Base-by-base conservation (phyloP, 2,888 invertebrate genomes). In the Eubasilissa splendida region DNA sequence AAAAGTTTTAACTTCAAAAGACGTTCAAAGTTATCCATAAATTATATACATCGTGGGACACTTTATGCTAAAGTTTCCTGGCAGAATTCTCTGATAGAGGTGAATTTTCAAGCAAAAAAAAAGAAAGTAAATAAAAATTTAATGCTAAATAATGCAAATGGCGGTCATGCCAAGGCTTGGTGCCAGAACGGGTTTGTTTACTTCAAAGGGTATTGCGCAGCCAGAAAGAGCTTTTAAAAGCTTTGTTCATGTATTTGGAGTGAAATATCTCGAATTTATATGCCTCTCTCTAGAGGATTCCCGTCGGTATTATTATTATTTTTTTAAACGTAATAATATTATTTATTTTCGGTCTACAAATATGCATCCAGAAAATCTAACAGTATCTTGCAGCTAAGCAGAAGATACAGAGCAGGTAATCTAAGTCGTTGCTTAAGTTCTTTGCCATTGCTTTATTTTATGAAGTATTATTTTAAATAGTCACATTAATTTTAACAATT, bases 141-240 rank as follows among this genome's bases (percentile, higher is more conserved):
- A 82, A 82, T 79, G 76, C 76, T 80, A 73, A 80, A 82, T 76
- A 82, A 79, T 82, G 82, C 79, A 82, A 82, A 82, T 80, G 74
- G 71, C 58, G n/a, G 22, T 9, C 52, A 54, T n/a, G 65, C 53
- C 31, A 63, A 76, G 31, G 76, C 58, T 68, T 33, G 77, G 66
- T 52, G 71, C 71, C 71, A 56, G 56, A 14, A 33, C 71, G 56
- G 56, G 22, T 68, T 33, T 56, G 33, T 77, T 58, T 33, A 58
- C 70, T 70, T 70, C 58, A 68, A 77, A 77, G 77, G 65, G 60
- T 65, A 31, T 53, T 9, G 53, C 74, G 58, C 14, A 50, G 60
- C 63, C 76, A 76, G 53, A 76, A 76, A 65, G 42, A 52, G 53
- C 63, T 76, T 65, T 42, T 31, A 74, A 74, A 58, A 42, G 59